These are phyloP conservation scores for Orbicella faveolata DNA, from an alignment of 64 coral and sea anemone species.

Conservation along the genomic window DNA sequence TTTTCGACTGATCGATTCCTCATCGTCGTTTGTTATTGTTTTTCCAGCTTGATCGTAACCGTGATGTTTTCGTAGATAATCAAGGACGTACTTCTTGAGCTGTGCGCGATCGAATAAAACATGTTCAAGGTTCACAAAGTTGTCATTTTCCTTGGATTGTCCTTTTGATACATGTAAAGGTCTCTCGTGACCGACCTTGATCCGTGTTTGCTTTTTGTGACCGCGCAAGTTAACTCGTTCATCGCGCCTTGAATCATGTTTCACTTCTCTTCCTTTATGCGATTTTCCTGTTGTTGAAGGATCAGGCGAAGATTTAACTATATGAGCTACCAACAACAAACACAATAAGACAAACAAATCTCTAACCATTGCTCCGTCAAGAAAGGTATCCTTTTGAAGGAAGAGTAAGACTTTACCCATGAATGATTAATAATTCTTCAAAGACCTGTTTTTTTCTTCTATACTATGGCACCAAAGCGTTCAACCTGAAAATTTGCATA, in stretches of 20 bases:
- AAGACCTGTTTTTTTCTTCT: not conserved
- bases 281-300: not conserved
- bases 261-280: not conserved
- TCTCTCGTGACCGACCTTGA: not conserved
- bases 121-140: not conserved
- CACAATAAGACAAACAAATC: not conserved
- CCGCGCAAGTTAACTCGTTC: not conserved
- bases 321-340: not conserved
- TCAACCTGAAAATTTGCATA: not conserved
- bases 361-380: constrained; percentile 2
- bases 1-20: not conserved
- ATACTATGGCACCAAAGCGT: constrained; percentile 28
- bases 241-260: not conserved
- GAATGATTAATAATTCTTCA: constrained; percentile 13
- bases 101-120: constrained; percentile 17
- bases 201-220: not conserved
- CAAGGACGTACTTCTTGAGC: constrained; percentile 31
- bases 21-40: not conserved
- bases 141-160: not conserved
- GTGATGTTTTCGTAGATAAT: constrained; percentile 26
- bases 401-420: not conserved
- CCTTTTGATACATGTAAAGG: not conserved
- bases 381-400: not conserved
- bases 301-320: not conserved
- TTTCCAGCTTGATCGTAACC: not conserved